Base-by-base conservation (phyloP, 2,797 vertebrate genomes). In the Ceryle rudis region DNA sequence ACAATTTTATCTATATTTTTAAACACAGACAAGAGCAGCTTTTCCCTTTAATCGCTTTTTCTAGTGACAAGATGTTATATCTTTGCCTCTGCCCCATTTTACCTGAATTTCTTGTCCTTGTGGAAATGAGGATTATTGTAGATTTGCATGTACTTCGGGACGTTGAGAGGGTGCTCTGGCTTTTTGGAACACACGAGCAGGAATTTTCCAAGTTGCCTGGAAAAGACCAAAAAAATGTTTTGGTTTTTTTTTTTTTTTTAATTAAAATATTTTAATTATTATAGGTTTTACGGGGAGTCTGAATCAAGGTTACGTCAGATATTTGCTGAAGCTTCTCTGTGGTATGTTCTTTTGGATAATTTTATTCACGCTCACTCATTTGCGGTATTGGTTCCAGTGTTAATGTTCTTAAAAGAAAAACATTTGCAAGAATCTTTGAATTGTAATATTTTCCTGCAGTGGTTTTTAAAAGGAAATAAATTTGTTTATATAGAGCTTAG, bases 251-350 rank as follows among this genome's bases (percentile, higher is more conserved):
- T 86, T 11, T 39, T 41, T 41, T 77, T 70, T 70, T 74, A 49
- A 86, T 74, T 80, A 42, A 87, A 93, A 71, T 93, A 58, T 69
- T 95, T 79, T 18, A 61, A 85, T 95, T 89, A 23, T 97, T 96
- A 5, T 78, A 99, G 99, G 93, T 99, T 99, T 97, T 99, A 99
- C 10, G 99, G 99, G 28, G 99, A 99, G 97, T 99, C 99, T 2
- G 99, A 99, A 96, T 99, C 98, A 4, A 98, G 97, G 69, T 97
- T 99, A 78, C 99, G 99, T 66, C 98, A 99, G 95, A 99, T 99
- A 94, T 99, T 99, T 95, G 97, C 98, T 5, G 99, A 99, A 89
- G 99, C 99, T 23, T 98, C 99, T 93, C 97, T 98, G 93, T 97
- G 98, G 99, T 99, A 98, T 41, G 88, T 80, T 80, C 77, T 73